Base-by-base conservation (phyloP, 2,888 invertebrate genomes). In the Coelinius sp. region DNA sequence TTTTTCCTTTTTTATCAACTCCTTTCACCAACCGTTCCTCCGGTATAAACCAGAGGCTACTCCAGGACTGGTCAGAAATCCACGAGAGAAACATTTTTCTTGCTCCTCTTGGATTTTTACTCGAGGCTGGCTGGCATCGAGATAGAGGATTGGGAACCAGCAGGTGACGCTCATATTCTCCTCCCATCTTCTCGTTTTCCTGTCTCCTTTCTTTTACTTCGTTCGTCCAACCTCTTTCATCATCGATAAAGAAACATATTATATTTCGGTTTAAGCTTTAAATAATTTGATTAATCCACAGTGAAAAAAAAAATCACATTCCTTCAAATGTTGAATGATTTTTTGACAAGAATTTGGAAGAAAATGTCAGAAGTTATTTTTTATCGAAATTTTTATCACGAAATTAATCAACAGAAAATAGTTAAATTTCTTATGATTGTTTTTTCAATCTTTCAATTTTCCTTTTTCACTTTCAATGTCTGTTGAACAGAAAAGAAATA, bases 71-170 rank as follows among this genome's bases (percentile, higher is more conserved):
- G 75, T 78, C 76, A 79, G 80, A 80, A 83, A 83, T 81, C 78
- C 81, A 77, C 69, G 52, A 20, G 35, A 78, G 81, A 35, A 77
- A 73, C 78, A 84, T 83, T 82, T 83, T 80, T 84, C 82, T 81
- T 71, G 70, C 65, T 67, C 65, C n/a, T n/a, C n/a, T n/a, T n/a
- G n/a, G 73, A 73, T 79, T 73, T 73, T 73, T 74, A 76, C 24
- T 63, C 78, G 75, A 73, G 73, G 75, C 25, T 14, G 4, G 73
- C 64, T 76, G 74, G 71, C 66, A 17, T 49, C 20, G 73, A 77
- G 75, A 79, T 79, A 78, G 79, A 81, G 79, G 81, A 83, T 82
- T 80, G 84, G 79, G 81, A 83, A 83, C 81, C 79, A 81, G 81
- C 83, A 83, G 82, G 80, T 84, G 82, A 83, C 83, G 82, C 82